Base-by-base conservation (phyloP, 2,888 invertebrate genomes). In the Lapara coniferarum region DNA sequence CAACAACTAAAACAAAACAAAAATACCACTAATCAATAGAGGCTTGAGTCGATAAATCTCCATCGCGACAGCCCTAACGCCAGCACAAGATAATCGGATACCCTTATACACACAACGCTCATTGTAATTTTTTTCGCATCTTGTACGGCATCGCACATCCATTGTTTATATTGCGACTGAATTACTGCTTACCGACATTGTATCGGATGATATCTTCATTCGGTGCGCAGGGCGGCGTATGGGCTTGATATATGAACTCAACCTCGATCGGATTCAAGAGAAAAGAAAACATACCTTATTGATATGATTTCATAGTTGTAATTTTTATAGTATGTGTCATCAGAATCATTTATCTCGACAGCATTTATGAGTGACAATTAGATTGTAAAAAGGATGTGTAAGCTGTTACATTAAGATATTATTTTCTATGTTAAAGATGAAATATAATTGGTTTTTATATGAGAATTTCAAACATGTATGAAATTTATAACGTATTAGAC, bases 11-110 rank as follows among this genome's bases (percentile, higher is more conserved):
- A 37, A 37, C 37, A 0, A 37, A 37, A 37, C 5, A 37, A 37
- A 37, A 37, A 37, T 25, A 25, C 25, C 25, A 2, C 37, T 37
- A 37, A 3, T 4, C 37, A 37, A 37, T 37, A 37, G 5, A 37
- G 37, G 0, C 37, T 37, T 37, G 37, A 37, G 37, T 5, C 37
- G 37, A 37, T 37, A 25, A 25, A 37, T 37, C 37, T 37, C 37
- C 5, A 37, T 7, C 37, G 44, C 12, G 16, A 44, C 59, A 59
- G 19, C 63, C 46, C 63, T 49, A 46, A 16, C n/a, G 16, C 53
- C 55, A 55, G 19, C 16, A 10, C 19, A 68, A 37, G 71, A 59
- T 71, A 71, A 71, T 71, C 69, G 71, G 71, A 71, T 71, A 49
- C 63, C 55, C 46, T 67, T 58, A 52, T 57, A 57, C 57, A 59